Evolutionary conservation across 2,113 vertebrate genomes (phyloP).

Genomic region (Xiphias gladius): DNA sequence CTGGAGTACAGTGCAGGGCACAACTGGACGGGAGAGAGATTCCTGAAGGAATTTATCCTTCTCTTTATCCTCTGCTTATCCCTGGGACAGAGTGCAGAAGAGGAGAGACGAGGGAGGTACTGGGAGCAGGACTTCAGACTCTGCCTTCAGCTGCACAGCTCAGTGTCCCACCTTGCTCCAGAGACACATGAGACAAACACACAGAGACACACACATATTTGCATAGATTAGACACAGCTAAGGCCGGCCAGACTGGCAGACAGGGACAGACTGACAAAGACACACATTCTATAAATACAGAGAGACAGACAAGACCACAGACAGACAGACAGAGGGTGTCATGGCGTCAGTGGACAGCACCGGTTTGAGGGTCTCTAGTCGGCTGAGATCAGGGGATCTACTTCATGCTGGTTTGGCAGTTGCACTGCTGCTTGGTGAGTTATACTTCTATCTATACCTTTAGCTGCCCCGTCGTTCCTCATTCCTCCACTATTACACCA

Average conservation of each 20-base stretch:
- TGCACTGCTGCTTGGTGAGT: conserved; percentile 79
- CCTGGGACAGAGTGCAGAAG: conserved; percentile 75
- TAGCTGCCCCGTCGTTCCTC: conserved; percentile 42
- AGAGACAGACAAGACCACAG: conserved; percentile 39
- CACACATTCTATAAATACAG: conserved; percentile 16
- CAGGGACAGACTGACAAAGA: conserved; percentile 38
- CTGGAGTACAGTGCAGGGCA: conserved; percentile 31
- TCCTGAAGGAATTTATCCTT: conserved; percentile 61
- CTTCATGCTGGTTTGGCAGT: conserved; percentile 73
- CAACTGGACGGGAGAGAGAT: conserved; percentile 46
- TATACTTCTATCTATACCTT: conserved; percentile 44
- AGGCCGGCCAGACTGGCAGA: conserved; percentile 32
- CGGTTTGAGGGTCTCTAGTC: conserved; percentile 67
- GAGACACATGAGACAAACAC: conserved; percentile 53
- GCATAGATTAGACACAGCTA: conserved; percentile 27
- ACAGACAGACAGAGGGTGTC: conserved; percentile 65
- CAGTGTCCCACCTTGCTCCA: conserved; percentile 66
- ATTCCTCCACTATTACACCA: conserved; percentile 4
- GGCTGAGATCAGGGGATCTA: conserved; percentile 72
- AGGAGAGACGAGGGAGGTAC: conserved; percentile 72
- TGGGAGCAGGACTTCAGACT: conserved; percentile 66
- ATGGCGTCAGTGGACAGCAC: conserved; percentile 77
- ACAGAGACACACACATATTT: conserved; percentile 19
- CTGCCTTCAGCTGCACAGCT: conserved; percentile 55
- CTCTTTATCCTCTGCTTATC: conserved; percentile 62